Conservation (phyloP, 2,797 vertebrate species). For the Channa striata region DNA sequence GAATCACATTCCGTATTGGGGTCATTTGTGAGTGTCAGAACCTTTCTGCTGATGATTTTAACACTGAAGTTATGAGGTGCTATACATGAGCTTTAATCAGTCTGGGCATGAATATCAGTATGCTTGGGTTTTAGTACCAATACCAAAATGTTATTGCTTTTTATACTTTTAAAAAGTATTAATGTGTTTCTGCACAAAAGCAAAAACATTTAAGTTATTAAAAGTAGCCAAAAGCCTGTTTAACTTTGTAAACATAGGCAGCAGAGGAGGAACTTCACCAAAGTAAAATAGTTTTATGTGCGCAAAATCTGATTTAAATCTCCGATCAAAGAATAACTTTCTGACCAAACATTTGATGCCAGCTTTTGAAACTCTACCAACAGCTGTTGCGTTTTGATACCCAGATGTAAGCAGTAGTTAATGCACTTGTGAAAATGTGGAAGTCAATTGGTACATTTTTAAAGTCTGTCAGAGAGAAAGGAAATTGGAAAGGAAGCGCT, state of each 20-base stretch:
- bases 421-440: background rate
- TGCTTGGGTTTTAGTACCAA: background rate
- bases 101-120: background rate
- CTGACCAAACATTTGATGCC: background rate
- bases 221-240: conserved; percentile 40
- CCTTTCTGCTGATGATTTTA: conserved; percentile 3
- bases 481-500: background rate
- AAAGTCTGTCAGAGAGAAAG: background rate
- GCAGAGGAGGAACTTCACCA: background rate
- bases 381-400: background rate
- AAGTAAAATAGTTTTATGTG: background rate
- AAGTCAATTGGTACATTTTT: background rate
- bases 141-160: background rate
- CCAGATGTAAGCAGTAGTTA: background rate
- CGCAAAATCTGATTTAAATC: background rate
- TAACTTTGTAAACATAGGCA: background rate
- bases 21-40: conserved; percentile 12
- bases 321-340: background rate
- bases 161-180: background rate
- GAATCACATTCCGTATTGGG: conserved; percentile 61
- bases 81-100: conserved; percentile 14
- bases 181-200: background rate
- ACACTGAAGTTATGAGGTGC: conserved; percentile 29
- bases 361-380: background rate
- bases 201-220: background rate